These are phyloP conservation scores for Cyanoliseus patagonus DNA, from an alignment of 2,113 vertebrate genomes.

Conservation along the genomic window DNA sequence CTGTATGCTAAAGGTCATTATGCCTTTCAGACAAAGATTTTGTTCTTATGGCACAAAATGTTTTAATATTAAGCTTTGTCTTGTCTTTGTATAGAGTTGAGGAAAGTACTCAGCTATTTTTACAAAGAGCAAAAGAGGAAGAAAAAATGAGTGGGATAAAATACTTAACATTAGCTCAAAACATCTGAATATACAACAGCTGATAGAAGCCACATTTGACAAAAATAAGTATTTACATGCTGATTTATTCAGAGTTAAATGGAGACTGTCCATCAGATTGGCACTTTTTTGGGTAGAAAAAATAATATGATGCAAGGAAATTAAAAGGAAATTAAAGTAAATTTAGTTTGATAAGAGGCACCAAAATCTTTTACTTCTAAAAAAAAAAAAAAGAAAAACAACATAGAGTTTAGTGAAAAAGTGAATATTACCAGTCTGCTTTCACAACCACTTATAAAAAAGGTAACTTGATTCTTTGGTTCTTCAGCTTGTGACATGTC, in stretches of 20 bases:
- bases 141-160: not conserved
- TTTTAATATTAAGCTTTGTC: not conserved
- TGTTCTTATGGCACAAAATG: not conserved
- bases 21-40: not conserved
- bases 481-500: not conserved
- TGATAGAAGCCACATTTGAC: not conserved
- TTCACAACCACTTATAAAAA: not conserved
- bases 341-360: not conserved
- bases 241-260: not conserved
- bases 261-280: not conserved
- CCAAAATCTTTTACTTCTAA: not conserved
- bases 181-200: not conserved
- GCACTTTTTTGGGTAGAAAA: not conserved
- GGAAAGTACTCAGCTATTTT: not conserved
- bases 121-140: not conserved
- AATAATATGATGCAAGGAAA: not conserved
- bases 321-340: not conserved
- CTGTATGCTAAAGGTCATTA: not conserved
- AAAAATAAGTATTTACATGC: not conserved
- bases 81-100: not conserved
- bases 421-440: not conserved
- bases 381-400: not conserved
- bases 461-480: not conserved
- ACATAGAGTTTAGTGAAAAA: not conserved
- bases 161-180: not conserved